These are phyloP conservation scores for Myzus persicae DNA, from an alignment of 1,140 invertebrate genomes.

Conservation along the genomic window DNA sequence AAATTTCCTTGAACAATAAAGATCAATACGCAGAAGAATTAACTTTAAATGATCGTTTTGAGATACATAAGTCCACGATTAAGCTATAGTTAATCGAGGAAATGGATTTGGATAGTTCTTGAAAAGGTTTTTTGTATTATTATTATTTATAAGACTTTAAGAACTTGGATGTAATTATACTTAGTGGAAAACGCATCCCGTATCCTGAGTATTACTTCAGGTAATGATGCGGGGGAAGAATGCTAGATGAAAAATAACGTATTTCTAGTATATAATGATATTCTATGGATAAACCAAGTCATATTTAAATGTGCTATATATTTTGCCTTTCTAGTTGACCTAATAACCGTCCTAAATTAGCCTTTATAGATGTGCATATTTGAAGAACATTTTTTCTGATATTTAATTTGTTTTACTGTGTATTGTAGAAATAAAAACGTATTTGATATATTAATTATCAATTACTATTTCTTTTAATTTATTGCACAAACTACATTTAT, in stretches of 20 bases:
- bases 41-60: not conserved
- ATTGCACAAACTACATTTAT: too few species aligned
- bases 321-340: too few species aligned
- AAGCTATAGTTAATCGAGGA: not conserved
- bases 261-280: not conserved
- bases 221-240: not conserved
- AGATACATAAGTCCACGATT: not conserved
- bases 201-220: not conserved
- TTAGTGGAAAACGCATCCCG: not conserved
- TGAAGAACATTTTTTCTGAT: too few species aligned
- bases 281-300: not conserved
- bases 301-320: not conserved
- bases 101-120: not conserved
- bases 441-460: not conserved
- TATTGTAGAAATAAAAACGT: too few species aligned
- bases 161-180: not conserved
- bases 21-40: not conserved
- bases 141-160: not conserved
- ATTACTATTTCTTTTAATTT: not conserved
- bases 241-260: not conserved
- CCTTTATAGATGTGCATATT: too few species aligned
- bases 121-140: not conserved
- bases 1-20: not conserved
- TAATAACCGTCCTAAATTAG: too few species aligned
- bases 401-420: too few species aligned